Conservation (phyloP, 1,140 invertebrate species). For the Chrysopa pallens region DNA sequence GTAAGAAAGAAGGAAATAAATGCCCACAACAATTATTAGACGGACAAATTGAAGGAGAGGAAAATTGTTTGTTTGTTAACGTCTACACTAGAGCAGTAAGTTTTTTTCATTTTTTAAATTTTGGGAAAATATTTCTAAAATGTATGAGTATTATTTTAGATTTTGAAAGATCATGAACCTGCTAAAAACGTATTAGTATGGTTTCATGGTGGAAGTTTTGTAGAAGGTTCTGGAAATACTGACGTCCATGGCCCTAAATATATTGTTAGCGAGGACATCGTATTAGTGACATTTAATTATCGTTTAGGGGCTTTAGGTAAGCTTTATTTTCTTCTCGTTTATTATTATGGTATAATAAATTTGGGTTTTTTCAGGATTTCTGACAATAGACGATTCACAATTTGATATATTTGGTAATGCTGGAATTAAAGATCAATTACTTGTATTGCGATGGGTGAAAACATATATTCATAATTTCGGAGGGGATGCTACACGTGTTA, state of each 20-base stretch:
- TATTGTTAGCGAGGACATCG: constrained; percentile 33
- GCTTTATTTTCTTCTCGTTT: neutral
- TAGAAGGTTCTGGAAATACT: constrained; percentile 30
- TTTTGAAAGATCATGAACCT: constrained; percentile 8
- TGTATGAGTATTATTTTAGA: constrained; percentile 3
- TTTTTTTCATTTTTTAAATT: neutral
- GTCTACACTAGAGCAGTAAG: constrained; percentile 35
- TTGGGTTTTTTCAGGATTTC: too few relatives aligned
- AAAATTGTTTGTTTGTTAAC: constrained; percentile 64
- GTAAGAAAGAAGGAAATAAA: constrained; percentile 24
- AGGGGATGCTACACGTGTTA: constrained; percentile 48
- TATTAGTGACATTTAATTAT: constrained; percentile 28
- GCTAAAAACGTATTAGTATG: constrained; percentile 34
- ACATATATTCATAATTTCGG: constrained; percentile 37
- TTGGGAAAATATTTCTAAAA: neutral
- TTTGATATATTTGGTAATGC: too few relatives aligned
- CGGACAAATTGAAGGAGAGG: constrained; percentile 35
- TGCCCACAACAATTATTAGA: constrained; percentile 22
- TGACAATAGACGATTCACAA: too few relatives aligned
- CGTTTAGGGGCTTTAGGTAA: constrained; percentile 25
- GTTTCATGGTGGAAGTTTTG: constrained; percentile 41
- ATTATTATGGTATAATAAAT: too few relatives aligned
- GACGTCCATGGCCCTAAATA: constrained; percentile 36
- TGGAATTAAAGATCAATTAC: too few relatives aligned
- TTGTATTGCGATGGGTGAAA: constrained; percentile 13